Conservation (phyloP, 2,113 vertebrate genomes). For the Callipepla californica region DNA sequence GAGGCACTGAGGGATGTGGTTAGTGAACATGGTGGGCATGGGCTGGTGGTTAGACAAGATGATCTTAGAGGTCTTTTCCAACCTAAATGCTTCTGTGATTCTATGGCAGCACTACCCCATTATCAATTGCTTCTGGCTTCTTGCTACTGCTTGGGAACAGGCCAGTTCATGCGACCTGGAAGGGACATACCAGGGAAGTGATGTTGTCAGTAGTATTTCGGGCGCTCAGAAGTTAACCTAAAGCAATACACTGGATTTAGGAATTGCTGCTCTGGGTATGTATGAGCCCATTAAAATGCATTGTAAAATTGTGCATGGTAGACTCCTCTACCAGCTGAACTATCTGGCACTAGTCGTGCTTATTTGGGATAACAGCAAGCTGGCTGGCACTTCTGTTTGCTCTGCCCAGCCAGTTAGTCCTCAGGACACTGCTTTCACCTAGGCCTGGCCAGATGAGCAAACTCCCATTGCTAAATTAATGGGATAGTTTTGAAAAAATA, state of each 20-base stretch:
- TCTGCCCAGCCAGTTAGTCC: not conserved
- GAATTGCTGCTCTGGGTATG: not conserved
- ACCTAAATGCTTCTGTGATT: too few relatives aligned
- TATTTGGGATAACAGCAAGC: not conserved
- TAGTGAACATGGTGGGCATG: too few relatives aligned
- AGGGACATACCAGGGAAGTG: not conserved
- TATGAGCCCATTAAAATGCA: not conserved
- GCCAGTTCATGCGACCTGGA: not conserved
- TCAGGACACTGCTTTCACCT: not conserved
- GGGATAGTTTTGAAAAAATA: not conserved
- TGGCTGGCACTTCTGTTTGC: not conserved
- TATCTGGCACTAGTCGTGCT: not conserved
- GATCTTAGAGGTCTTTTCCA: too few relatives aligned
- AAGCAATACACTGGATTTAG: not conserved
- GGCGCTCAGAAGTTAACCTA: not conserved
- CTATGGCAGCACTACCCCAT: rapidly evolving
- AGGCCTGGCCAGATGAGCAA: not conserved
- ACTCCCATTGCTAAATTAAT: not conserved
- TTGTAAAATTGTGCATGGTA: not conserved
- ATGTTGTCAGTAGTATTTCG: not conserved
- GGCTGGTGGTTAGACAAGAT: too few relatives aligned
- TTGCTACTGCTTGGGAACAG: not conserved
- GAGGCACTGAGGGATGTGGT: too few relatives aligned
- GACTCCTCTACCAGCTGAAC: not conserved
- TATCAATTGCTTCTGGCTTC: not conserved